Conservation (phyloP, 2,113 vertebrate species). For the Syngnathus typhle region DNA sequence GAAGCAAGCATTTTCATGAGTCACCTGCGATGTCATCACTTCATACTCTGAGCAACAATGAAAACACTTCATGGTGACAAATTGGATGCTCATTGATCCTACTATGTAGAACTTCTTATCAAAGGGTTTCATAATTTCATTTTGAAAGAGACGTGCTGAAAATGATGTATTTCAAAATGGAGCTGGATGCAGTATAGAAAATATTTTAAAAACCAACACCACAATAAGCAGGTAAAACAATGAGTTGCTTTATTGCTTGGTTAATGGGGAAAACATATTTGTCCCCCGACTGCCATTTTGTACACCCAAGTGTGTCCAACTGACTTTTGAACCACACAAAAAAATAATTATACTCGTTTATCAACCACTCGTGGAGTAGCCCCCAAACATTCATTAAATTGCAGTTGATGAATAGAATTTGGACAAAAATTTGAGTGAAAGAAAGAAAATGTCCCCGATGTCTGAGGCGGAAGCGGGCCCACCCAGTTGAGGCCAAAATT, state of each 20-base stretch:
- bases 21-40: conserved; percentile 21
- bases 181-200: too few relatives aligned
- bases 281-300: background rate
- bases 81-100: background rate
- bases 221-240: background rate
- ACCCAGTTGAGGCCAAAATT: conserved; percentile 20
- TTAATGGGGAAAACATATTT: too few relatives aligned
- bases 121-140: too few relatives aligned
- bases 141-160: too few relatives aligned
- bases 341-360: background rate
- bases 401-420: background rate
- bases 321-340: background rate
- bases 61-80: background rate
- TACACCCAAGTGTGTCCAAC: background rate
- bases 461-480: conserved; percentile 42
- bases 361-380: background rate
- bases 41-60: background rate
- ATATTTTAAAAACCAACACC: background rate
- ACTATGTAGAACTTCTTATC: too few relatives aligned
- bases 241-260: background rate
- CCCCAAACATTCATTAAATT: background rate
- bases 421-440: background rate
- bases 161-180: too few relatives aligned
- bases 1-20: conserved; percentile 16
- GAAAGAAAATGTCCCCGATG: background rate